A percentile compares a stretch with the other conserved stretches of the same genome.
These are phyloP conservation scores for Enteromius anoplus DNA, from an alignment of 2,797 vertebrate species.

Conservation along the genomic window DNA sequence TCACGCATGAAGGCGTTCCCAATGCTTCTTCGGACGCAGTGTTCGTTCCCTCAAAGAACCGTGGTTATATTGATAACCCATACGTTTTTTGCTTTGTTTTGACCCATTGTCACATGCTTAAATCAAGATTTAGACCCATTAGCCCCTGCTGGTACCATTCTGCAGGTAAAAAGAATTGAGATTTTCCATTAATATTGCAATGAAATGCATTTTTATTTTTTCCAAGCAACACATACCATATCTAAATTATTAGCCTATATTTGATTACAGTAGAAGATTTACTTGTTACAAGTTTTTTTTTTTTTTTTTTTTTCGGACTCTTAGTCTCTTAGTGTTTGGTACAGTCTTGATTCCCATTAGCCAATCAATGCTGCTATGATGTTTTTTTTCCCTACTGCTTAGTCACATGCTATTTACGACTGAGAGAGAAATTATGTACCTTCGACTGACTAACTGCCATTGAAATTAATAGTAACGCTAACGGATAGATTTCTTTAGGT, in stretches of 20 bases:
- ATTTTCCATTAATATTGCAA: not conserved
- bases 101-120: not conserved
- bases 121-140: too few species aligned
- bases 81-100: too few species aligned
- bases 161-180: not conserved
- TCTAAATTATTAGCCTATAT: too few species aligned
- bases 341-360: not conserved
- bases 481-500: not conserved
- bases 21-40: too few species aligned
- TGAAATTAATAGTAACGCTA: not conserved
- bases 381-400: not conserved
- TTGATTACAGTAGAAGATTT: not conserved
- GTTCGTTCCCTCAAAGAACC: too few species aligned
- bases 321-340: not conserved
- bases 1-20: too few species aligned
- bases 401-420: constrained; percentile 6
- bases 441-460: not conserved
- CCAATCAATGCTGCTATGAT: not conserved
- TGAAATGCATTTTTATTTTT: not conserved
- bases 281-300: not conserved
- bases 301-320: not conserved
- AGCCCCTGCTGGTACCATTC: too few species aligned
- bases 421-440: not conserved
- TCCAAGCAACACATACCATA: not conserved
- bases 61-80: too few species aligned